These are phyloP conservation scores for Ceratina japonica DNA, from an alignment of 1,140 invertebrate species.

Conservation along the genomic window DNA sequence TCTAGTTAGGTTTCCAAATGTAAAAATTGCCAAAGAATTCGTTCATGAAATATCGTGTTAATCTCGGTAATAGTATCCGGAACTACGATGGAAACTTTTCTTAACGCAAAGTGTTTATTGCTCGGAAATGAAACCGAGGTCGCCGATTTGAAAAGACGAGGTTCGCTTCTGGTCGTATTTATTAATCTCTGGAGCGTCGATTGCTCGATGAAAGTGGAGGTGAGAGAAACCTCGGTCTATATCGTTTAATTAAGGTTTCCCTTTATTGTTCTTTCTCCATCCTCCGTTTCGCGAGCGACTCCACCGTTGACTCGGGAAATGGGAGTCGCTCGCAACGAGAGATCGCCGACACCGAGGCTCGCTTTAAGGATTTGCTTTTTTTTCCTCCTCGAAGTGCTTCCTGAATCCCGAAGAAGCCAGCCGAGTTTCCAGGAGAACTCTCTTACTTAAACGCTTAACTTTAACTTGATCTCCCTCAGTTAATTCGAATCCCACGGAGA, in stretches of 20 bases:
- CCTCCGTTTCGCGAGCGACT: not conserved
- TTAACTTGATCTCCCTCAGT: constrained; percentile 52
- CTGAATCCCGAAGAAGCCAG: constrained; percentile 34
- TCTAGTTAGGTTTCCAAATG: not conserved
- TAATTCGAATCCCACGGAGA: constrained; percentile 44
- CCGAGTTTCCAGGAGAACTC: constrained; percentile 28
- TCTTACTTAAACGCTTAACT: constrained; percentile 22
- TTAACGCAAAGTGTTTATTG: too few relatives aligned
- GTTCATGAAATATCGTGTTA: too few relatives aligned
- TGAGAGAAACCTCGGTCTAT: not conserved
- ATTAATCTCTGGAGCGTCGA: constrained; percentile 2
- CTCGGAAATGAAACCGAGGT: not conserved
- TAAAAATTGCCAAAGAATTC: not conserved
- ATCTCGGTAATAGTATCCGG: too few relatives aligned
- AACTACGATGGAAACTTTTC: too few relatives aligned
- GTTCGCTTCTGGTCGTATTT: not conserved
- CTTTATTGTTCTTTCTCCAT: constrained; percentile 25
- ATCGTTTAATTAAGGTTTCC: constrained; percentile 55
- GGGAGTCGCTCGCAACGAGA: constrained; percentile 15
- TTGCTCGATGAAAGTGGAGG: not conserved
- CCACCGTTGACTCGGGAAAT: constrained; percentile 3
- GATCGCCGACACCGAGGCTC: constrained; percentile 29
- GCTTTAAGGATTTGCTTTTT: constrained; percentile 44
- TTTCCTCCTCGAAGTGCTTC: constrained; percentile 42
- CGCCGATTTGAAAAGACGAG: not conserved